These are phyloP conservation scores for Centroberyx gerrardi DNA, from an alignment of 2,797 vertebrate genomes.

Conservation along the genomic window DNA sequence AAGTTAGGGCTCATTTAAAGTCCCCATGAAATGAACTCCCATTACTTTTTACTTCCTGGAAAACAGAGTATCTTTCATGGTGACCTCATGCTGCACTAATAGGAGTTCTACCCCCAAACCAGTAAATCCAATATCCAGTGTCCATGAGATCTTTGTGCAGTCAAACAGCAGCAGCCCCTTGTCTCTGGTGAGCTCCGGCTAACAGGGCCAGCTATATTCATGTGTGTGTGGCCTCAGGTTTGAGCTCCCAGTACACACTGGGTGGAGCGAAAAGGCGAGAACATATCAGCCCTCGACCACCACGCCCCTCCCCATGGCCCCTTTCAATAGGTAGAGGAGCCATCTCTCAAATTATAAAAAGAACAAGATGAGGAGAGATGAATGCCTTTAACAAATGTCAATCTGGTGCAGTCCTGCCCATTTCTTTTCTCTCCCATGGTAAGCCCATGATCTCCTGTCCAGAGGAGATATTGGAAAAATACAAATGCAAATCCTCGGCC, in stretches of 20 bases:
- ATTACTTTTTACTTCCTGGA: too few species aligned
- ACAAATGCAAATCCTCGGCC: constrained; percentile 81
- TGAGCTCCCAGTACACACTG: constrained; percentile 42
- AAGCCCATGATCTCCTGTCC: constrained; percentile 75
- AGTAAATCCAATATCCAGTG: constrained; percentile 27
- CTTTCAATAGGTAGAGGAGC: constrained; percentile 50
- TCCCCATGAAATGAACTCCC: too few species aligned
- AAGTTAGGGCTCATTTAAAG: not conserved
- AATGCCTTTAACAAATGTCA: constrained; percentile 70
- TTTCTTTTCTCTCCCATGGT: constrained; percentile 53
- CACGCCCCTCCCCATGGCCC: constrained; percentile 47
- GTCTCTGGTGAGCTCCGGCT: constrained; percentile 27
- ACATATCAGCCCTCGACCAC: constrained; percentile 42
- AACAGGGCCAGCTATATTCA: constrained; percentile 46
- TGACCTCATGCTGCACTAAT: too few species aligned
- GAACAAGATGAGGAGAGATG: constrained; percentile 56
- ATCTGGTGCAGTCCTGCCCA: constrained; percentile 35
- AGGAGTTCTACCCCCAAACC: not conserved
- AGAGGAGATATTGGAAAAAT: constrained; percentile 78
- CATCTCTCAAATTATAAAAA: constrained; percentile 52
- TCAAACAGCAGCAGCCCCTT: constrained; percentile 38
- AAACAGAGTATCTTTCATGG: not conserved
- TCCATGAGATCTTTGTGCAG: not conserved
- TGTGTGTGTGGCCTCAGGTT: constrained; percentile 40
- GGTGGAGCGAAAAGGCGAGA: constrained; percentile 14